Conservation (phyloP, 2,888 invertebrate genomes). For the Cheilosia vernalis region DNA sequence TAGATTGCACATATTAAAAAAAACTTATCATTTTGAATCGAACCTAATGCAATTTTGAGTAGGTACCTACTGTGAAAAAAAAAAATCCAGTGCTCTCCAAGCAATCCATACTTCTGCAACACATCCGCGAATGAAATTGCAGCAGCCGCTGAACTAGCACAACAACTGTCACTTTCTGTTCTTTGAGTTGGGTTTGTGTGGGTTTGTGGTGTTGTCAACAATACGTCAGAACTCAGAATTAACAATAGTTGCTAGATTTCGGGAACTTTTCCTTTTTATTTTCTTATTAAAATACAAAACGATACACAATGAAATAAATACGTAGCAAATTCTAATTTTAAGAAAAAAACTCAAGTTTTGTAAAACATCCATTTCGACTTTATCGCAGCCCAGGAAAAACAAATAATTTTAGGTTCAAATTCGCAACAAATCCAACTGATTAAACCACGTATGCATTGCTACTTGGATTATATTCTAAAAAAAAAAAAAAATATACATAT, state of each 20-base stretch:
- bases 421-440: slow-evolving; percentile 73
- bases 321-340: background rate
- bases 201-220: slow-evolving; percentile 75
- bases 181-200: slow-evolving; percentile 2
- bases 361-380: slow-evolving; percentile 7
- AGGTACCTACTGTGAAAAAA: no score
- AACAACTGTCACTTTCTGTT: slow-evolving; percentile 49
- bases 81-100: background rate
- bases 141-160: slow-evolving; percentile 9
- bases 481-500: slow-evolving; percentile 25
- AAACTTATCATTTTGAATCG: no score
- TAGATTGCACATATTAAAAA: no score
- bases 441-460: slow-evolving; percentile 82
- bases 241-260: slow-evolving; percentile 36
- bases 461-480: slow-evolving; percentile 46
- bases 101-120: background rate
- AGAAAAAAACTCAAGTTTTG: background rate
- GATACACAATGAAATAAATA: slow-evolving; percentile 56
- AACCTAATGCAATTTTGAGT: no score
- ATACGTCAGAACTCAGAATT: slow-evolving; percentile 68
- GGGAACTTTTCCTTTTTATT: slow-evolving; percentile 40
- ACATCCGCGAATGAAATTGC: background rate
- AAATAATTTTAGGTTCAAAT: slow-evolving; percentile 56
- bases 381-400: slow-evolving; percentile 42
- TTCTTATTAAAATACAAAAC: slow-evolving; percentile 27